phyloP scores from a whole-genome alignment of 2,113 vertebrate genomes.

The Microcebus griseorufus region DNA sequence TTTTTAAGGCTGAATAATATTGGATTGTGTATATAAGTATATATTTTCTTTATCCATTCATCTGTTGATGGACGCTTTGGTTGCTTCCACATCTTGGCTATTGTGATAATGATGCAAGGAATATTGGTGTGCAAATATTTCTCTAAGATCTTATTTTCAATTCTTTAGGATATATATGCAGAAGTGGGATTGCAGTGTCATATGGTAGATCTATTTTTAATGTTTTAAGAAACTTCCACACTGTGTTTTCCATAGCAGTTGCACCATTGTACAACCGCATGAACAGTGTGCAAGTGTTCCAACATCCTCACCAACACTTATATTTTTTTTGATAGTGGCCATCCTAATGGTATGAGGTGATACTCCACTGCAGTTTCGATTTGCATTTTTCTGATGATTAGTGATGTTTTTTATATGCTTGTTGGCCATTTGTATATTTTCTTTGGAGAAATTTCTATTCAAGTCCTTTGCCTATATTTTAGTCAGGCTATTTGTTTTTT shows the following conservation, averaged over 20 bases:
- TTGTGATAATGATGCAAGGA: background rate
- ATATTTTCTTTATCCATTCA: background rate
- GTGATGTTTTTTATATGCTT: too few relatives aligned
- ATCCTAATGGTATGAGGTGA: too few relatives aligned
- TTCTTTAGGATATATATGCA: background rate
- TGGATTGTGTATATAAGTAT: background rate
- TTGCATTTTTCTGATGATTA: too few relatives aligned
- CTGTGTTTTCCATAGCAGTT: background rate
- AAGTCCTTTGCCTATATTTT: too few relatives aligned
- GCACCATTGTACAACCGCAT: background rate
- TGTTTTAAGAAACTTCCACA: background rate
- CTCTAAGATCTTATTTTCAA: background rate
- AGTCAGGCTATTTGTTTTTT: too few relatives aligned
- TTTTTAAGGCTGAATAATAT: background rate
- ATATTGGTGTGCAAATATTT: background rate
- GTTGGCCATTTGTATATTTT: too few relatives aligned
- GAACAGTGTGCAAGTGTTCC: background rate
- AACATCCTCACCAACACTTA: background rate
- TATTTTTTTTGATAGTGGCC: too few relatives aligned
- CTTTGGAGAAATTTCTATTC: too few relatives aligned
- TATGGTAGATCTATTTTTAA: background rate
- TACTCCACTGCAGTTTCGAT: too few relatives aligned
- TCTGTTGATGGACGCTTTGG: background rate
- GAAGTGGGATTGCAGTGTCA: background rate
- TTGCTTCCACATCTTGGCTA: background rate